phyloP scores from a whole-genome alignment of 2,888 invertebrate species.

The Agrotis segetum region DNA sequence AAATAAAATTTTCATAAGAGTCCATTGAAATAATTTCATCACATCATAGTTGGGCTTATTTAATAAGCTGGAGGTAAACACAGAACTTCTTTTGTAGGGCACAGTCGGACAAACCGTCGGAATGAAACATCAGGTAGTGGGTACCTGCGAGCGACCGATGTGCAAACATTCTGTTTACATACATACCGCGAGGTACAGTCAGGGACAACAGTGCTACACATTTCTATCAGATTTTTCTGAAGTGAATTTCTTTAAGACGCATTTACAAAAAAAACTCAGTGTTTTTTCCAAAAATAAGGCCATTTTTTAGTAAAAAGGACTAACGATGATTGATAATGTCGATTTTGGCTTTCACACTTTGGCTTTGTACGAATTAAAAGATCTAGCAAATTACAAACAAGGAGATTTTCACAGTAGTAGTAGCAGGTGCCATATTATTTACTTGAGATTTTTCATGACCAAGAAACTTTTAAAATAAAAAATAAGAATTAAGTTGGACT shows the following conservation, averaged over 20 bases:
- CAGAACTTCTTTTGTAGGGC: slow-evolving; percentile 56
- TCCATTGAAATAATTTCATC: slow-evolving; percentile 42
- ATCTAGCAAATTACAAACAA: not conserved
- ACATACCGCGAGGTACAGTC: slow-evolving; percentile 61
- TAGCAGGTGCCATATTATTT: not conserved
- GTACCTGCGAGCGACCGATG: slow-evolving; percentile 64
- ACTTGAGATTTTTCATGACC: no score
- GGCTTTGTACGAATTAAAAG: not conserved
- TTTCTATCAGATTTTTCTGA: not conserved
- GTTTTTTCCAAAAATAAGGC: no score
- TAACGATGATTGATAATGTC: not conserved
- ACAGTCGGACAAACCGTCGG: slow-evolving; percentile 53
- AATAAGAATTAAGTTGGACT: no score
- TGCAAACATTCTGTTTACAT: slow-evolving; percentile 66
- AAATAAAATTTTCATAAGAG: not conserved
- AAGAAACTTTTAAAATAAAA: no score
- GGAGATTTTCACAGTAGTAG: not conserved
- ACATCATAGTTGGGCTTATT: slow-evolving; percentile 38
- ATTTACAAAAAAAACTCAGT: no score
- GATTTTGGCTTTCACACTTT: not conserved
- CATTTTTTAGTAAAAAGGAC: no score
- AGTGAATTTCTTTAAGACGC: not conserved
- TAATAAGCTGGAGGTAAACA: slow-evolving; percentile 32
- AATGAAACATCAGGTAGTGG: slow-evolving; percentile 67
- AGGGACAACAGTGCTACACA: slow-evolving; percentile 20